Conservation (phyloP, 2,113 vertebrate genomes). For the Eurypyga helias region DNA sequence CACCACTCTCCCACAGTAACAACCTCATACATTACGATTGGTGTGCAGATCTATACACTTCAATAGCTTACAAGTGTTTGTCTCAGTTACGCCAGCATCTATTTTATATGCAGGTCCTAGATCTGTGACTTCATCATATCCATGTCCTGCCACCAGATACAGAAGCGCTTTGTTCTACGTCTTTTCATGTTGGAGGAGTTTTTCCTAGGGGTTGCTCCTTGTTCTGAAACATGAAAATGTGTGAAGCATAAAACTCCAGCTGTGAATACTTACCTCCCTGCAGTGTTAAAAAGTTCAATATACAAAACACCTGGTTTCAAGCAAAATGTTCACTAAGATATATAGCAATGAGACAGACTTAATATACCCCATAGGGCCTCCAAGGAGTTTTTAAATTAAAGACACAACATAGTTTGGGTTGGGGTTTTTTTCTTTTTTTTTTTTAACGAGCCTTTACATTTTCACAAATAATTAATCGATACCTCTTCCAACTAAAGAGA, state of each 20-base stretch:
- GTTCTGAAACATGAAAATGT: conserved; percentile 87
- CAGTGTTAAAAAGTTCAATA: conserved; percentile 86
- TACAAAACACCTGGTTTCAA: conserved; percentile 87
- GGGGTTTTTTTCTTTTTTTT: background rate
- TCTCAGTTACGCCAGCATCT: conserved; percentile 51
- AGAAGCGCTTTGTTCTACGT: conserved; percentile 76
- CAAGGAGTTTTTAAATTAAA: conserved; percentile 81
- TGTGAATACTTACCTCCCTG: conserved; percentile 87
- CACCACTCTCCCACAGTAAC: conserved; percentile 12
- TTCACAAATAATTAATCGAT: conserved; percentile 73
- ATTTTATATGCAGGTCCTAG: conserved; percentile 72
- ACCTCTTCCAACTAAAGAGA: conserved; percentile 33
- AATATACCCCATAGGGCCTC: conserved; percentile 84
- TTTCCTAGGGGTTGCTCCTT: conserved; percentile 76
- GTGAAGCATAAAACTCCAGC: conserved; percentile 87
- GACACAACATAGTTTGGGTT: conserved; percentile 61
- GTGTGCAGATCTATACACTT: conserved; percentile 53
- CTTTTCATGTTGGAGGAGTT: conserved; percentile 69
- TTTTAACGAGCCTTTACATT: conserved; percentile 55
- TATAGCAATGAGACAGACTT: conserved; percentile 82
- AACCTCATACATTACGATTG: conserved; percentile 1
- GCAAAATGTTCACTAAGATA: conserved; percentile 82
- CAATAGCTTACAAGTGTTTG: conserved; percentile 55
- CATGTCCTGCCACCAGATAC: conserved; percentile 71
- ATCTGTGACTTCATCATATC: conserved; percentile 74